phyloP scores from a whole-genome alignment of 2,888 invertebrate genomes.

The Chymomyza fuscimana region DNA sequence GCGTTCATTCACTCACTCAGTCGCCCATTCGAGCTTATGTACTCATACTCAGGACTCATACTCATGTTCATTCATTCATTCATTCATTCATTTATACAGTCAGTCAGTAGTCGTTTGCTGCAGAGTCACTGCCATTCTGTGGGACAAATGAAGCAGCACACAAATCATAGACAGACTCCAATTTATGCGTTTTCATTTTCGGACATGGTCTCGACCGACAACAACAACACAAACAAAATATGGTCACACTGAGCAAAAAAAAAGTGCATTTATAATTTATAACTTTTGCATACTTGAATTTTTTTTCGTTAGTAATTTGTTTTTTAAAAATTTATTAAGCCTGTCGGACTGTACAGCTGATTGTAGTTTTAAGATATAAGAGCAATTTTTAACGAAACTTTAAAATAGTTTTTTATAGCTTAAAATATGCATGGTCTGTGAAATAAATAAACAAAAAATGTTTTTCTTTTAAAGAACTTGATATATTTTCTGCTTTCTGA shows the following conservation, averaged over 20 bases:
- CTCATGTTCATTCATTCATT: background rate
- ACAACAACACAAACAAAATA: background rate
- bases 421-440: too few species aligned
- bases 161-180: conserved; percentile 53
- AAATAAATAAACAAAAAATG: too few species aligned
- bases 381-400: too few species aligned
- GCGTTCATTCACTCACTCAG: conserved; percentile 3
- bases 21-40: background rate
- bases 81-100: conserved; percentile 3
- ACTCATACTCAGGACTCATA: background rate
- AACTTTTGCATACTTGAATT: background rate
- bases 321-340: too few species aligned
- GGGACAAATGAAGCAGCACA: conserved; percentile 46
- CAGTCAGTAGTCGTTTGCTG: background rate
- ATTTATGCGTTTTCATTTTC: conserved; percentile 61
- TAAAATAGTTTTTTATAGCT: too few species aligned
- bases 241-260: background rate
- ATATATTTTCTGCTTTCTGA: too few species aligned
- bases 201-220: background rate
- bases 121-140: background rate
- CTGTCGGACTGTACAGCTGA: too few species aligned
- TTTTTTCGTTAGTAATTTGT: too few species aligned
- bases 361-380: too few species aligned
- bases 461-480: too few species aligned
- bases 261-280: too few species aligned